These are phyloP conservation scores for Mesorhabditis spiculigera DNA, from an alignment of 2,888 invertebrate species.

Conservation along the genomic window DNA sequence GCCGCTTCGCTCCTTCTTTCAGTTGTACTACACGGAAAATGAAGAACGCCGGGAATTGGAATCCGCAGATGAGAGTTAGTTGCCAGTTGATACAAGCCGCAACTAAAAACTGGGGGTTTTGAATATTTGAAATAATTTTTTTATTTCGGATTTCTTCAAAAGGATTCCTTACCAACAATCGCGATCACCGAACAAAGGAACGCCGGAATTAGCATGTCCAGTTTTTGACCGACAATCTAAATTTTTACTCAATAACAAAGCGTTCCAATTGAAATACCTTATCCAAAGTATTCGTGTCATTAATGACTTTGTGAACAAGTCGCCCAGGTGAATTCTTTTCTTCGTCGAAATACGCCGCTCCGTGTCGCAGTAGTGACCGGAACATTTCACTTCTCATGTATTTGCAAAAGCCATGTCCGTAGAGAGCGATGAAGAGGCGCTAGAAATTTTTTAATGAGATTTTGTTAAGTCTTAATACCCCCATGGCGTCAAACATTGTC, in stretches of 20 bases:
- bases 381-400: conserved; percentile 52
- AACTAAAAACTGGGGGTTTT: conserved; percentile 11
- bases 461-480: conserved; percentile 23
- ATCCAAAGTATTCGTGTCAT: conserved; percentile 49
- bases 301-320: conserved; percentile 48
- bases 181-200: conserved; percentile 39
- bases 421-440: conserved; percentile 49
- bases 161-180: too few species aligned
- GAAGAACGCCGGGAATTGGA: conserved; percentile 55
- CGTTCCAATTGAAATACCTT: conserved; percentile 11
- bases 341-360: conserved; percentile 55
- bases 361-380: conserved; percentile 46
- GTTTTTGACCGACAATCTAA: conserved; percentile 48
- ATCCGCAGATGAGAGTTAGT: conserved; percentile 49
- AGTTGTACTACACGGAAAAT: conserved; percentile 47
- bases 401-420: conserved; percentile 52
- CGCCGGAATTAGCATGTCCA: conserved; percentile 52
- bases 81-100: conserved; percentile 54
- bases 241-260: too few species aligned
- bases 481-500: conserved; percentile 54
- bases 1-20: conserved; percentile 39
- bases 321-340: conserved; percentile 48
- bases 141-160: background rate
- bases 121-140: background rate
- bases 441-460: conserved; percentile 17